Percentiles rank a stretch among this genome's conserved stretches.
These are phyloP conservation scores for Agonopterix arenella DNA, from an alignment of 2,888 invertebrate genomes.

Conservation along the genomic window DNA sequence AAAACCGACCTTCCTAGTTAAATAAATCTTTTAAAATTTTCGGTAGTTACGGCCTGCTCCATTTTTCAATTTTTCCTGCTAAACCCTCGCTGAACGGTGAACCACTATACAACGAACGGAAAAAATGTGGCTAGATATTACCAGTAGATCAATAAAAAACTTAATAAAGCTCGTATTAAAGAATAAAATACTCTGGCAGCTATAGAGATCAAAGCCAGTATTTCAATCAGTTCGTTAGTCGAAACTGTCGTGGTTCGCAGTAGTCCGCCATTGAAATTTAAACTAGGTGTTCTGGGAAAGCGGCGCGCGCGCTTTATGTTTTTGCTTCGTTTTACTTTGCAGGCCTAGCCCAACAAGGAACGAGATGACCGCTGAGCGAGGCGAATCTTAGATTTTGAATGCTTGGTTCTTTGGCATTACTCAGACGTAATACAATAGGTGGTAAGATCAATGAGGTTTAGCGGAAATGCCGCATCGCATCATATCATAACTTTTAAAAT, in stretches of 20 bases:
- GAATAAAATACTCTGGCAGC: neutral
- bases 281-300: slow-evolving; percentile 66
- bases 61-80: too few species aligned
- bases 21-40: too few species aligned
- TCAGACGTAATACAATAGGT: too few species aligned
- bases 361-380: slow-evolving; percentile 27
- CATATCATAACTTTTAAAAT: too few species aligned
- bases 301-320: slow-evolving; percentile 18
- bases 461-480: too few species aligned
- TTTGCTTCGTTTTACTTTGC: slow-evolving; percentile 36
- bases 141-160: neutral
- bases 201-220: slow-evolving; percentile 53
- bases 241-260: slow-evolving; percentile 59
- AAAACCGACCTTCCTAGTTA: too few species aligned
- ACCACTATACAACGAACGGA: too few species aligned
- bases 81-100: too few species aligned
- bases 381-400: slow-evolving; percentile 2
- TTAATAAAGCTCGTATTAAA: neutral
- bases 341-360: slow-evolving; percentile 51
- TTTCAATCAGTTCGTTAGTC: slow-evolving; percentile 69
- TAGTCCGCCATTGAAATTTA: slow-evolving; percentile 70
- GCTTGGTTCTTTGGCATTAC: neutral
- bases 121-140: too few species aligned
- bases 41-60: too few species aligned
- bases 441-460: too few species aligned